These are phyloP conservation scores for Goniozus legneri DNA, from an alignment of 1,140 invertebrate species.

Conservation along the genomic window DNA sequence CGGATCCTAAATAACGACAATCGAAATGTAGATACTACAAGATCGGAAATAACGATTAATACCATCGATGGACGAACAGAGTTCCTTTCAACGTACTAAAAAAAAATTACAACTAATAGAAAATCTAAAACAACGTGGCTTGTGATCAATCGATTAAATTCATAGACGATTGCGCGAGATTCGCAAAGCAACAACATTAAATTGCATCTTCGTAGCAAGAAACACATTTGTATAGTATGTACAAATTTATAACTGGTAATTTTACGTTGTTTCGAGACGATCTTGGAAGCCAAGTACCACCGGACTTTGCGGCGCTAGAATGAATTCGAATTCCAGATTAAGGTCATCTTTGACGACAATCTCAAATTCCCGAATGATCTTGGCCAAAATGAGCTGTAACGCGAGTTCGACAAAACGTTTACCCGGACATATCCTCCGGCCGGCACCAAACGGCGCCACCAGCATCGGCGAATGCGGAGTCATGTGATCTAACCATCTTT, in stretches of 20 bases:
- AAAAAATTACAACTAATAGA: constrained; percentile 17
- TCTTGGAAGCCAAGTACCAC: constrained; percentile 66
- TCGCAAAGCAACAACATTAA: too few relatives aligned
- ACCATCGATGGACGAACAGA: constrained; percentile 22
- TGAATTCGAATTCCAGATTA: constrained; percentile 73
- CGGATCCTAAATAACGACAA: constrained; percentile 10
- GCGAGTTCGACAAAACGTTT: constrained; percentile 78
- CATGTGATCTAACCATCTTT: constrained; percentile 70
- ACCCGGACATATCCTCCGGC: constrained; percentile 76
- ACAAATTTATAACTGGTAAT: background rate
- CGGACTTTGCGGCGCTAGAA: constrained; percentile 69
- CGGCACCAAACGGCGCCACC: constrained; percentile 84
- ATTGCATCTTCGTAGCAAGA: too few relatives aligned
- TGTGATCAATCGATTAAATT: constrained; percentile 12
- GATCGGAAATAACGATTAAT: constrained; percentile 27
- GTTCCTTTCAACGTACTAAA: constrained; percentile 31
- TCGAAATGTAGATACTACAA: constrained; percentile 25
- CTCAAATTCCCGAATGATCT: constrained; percentile 69
- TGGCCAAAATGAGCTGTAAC: constrained; percentile 69
- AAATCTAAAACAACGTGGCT: constrained; percentile 16
- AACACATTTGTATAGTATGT: background rate
- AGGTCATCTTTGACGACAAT: constrained; percentile 66
- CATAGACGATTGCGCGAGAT: too few relatives aligned
- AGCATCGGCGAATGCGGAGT: constrained; percentile 60
- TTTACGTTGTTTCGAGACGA: constrained; percentile 35